These are phyloP conservation scores for Catharus bicknelli DNA, from an alignment of 2,113 vertebrate genomes.

Conservation along the genomic window DNA sequence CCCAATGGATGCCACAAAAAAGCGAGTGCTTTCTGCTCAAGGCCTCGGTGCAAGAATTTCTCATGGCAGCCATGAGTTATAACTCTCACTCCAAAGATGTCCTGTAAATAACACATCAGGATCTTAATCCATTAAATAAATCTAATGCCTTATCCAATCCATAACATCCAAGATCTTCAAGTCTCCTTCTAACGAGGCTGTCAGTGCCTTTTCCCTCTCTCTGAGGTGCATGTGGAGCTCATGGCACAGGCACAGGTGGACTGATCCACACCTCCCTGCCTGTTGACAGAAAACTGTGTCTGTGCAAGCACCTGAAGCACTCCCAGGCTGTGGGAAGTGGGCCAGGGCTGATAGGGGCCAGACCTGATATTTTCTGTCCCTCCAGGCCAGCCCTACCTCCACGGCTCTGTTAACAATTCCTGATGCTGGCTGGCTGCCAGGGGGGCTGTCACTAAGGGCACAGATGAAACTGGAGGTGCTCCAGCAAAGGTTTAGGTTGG, in stretches of 20 bases:
- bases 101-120: slow-evolving; percentile 44
- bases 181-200: neutral
- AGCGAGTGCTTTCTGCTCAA: slow-evolving; percentile 54
- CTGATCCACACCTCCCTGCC: neutral
- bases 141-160: neutral
- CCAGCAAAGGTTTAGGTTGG: fast-evolving
- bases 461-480: neutral
- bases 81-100: slow-evolving; percentile 53
- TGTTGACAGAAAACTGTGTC: fast-evolving
- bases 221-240: neutral
- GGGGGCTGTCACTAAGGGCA: neutral
- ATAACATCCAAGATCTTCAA: neutral
- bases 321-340: neutral
- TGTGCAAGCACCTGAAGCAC: neutral
- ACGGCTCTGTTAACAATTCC: neutral
- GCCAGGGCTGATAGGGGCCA: neutral
- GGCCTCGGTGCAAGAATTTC: neutral
- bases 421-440: neutral
- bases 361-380: neutral
- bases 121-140: slow-evolving; percentile 32
- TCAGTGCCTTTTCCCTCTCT: neutral
- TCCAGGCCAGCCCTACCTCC: neutral
- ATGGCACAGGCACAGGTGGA: neutral
- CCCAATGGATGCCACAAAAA: slow-evolving; percentile 34
- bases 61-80: slow-evolving; percentile 50